Evolutionary conservation across 2,888 invertebrate species (phyloP).

Genomic region (Tipula lateralis): DNA sequence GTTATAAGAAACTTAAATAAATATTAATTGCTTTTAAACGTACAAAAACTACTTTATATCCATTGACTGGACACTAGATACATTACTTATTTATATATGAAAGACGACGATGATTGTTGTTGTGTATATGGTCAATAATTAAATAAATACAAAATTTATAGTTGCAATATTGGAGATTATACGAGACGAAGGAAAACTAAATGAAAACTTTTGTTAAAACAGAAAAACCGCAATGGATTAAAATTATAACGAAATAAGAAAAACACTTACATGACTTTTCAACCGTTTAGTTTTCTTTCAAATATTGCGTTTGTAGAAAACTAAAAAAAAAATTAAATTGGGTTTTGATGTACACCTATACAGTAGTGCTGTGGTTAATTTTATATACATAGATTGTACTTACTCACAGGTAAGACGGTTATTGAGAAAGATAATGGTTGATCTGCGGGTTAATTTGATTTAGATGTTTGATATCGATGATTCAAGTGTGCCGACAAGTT

Average conservation of each 20-base stretch:
- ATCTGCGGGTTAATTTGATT: neutral
- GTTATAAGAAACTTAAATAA: conserved; percentile 4
- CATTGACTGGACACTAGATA: conserved; percentile 6
- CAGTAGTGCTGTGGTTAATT: neutral
- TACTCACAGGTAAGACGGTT: neutral
- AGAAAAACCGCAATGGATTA: neutral
- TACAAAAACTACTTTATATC: neutral
- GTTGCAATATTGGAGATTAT: neutral
- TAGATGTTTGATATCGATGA: neutral
- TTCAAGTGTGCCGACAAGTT: neutral
- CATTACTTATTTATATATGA: conserved; percentile 19
- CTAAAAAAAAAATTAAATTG: neutral
- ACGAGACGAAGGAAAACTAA: neutral
- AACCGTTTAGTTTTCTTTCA: neutral
- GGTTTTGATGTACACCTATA: neutral
- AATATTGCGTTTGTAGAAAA: neutral
- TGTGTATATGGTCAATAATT: neutral
- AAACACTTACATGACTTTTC: conserved; percentile 3
- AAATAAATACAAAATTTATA: neutral
- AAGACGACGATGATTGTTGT: neutral
- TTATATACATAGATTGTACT: neutral
- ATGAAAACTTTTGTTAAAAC: neutral
- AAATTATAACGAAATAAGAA: neutral
- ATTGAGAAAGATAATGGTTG: neutral
- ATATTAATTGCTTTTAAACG: conserved; percentile 24